Evolutionary conservation across 2,113 vertebrate species (phyloP), one percentile per base, ranked within the genome.

Genomic region (Sinocyclocheilus grahami): DNA sequence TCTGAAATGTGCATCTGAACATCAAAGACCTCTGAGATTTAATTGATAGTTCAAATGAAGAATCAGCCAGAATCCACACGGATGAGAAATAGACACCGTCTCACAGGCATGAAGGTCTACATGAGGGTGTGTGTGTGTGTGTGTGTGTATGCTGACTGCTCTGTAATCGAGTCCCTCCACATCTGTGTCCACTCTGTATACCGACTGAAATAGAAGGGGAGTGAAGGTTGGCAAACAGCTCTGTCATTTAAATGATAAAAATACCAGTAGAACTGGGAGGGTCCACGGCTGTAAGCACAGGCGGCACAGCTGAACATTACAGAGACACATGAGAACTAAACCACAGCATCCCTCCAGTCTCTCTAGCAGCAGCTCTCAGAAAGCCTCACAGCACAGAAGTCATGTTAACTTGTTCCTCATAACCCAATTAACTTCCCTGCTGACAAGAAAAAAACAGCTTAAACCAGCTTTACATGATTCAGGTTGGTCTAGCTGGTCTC

Each of bases 221-320:
- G 82, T 53, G 30, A 65, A 92, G 90, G 91, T 86, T 94, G 92
- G 93, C 91, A 91, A 82, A 48, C 75, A 12, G 24, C 89, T 83
- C 93, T 95, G 90, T 95, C 89, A 95, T 95, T 95, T 94, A 90
- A 86, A 75, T 81, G 11, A 74, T 93, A 91, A 93, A 95, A 93
- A 95, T 94, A 95, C 91, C 91, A 87, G 85, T 30, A 37, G 88
- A 90, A 46, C 69, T 51, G 90, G 87, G 86, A 92, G 88, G 91
- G 90, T 89, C 87, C 88, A 89, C 85, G 90, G 92, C 91, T 90
- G 86, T 84, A 87, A 89, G 74, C 78, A 53, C 78, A 76, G 67
- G 85, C 82, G 81, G 86, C 82, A 81, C 60, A 74, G 85, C 74
- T 11, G 80, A 85, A 78, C 78, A 88, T 88, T 88, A 89, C 83